phyloP scores from a whole-genome alignment of 2,888 invertebrate species.

The Pristionchus exspectatus region DNA sequence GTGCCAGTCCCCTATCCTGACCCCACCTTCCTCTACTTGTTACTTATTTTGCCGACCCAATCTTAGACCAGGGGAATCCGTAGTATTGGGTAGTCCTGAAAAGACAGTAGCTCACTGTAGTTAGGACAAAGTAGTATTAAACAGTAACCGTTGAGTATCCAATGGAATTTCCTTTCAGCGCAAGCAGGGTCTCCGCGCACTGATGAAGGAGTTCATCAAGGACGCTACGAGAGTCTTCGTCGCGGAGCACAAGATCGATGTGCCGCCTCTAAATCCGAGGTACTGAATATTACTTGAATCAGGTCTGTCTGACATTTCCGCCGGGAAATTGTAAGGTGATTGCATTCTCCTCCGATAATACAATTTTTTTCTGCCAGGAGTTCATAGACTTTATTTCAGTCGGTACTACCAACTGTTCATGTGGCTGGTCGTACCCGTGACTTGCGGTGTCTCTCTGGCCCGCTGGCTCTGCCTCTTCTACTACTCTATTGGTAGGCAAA shows the following conservation, averaged over 20 bases:
- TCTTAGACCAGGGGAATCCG: background rate
- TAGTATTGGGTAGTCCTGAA: too few relatives aligned
- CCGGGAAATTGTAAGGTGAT: too few relatives aligned
- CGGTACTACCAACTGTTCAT: slow-evolving; percentile 56
- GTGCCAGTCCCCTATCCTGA: too few relatives aligned
- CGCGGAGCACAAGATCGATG: slow-evolving; percentile 53
- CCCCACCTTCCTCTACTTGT: too few relatives aligned
- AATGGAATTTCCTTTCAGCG: slow-evolving; percentile 55
- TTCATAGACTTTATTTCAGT: background rate
- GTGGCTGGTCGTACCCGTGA: slow-evolving; percentile 64
- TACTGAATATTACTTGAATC: too few relatives aligned
- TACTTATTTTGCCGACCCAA: too few relatives aligned
- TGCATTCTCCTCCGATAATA: too few relatives aligned
- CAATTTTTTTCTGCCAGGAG: too few relatives aligned
- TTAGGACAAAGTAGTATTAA: too few relatives aligned
- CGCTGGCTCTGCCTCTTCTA: slow-evolving; percentile 77
- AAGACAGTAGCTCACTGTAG: too few relatives aligned
- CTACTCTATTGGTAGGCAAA: slow-evolving; percentile 73
- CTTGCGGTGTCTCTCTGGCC: slow-evolving; percentile 62
- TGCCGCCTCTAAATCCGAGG: slow-evolving; percentile 59
- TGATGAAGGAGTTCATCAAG: slow-evolving; percentile 75
- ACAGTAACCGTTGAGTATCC: background rate
- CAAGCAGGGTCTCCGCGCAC: slow-evolving; percentile 70
- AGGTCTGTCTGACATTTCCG: too few relatives aligned
- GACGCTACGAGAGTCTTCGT: slow-evolving; percentile 76